These are phyloP conservation scores for Chaetorhynchus papuensis DNA, from an alignment of 2,113 vertebrate genomes.

Conservation along the genomic window DNA sequence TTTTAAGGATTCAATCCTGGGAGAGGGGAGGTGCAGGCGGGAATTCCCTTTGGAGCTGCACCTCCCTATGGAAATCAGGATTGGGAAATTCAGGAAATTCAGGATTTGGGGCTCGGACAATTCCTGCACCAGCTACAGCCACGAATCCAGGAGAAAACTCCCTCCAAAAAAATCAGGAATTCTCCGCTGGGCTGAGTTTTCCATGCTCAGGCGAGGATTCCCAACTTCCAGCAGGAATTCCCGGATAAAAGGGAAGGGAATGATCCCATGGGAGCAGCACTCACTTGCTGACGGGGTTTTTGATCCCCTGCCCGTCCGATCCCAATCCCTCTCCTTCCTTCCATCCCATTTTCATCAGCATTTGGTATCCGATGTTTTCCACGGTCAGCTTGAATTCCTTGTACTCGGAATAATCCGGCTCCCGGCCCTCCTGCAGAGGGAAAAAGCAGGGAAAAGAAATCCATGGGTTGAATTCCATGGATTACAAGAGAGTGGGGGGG, in stretches of 20 bases:
- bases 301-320: conserved; percentile 90
- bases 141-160: neutral
- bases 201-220: neutral
- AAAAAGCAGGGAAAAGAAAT: neutral
- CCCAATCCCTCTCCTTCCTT: conserved; percentile 96
- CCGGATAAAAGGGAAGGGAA: neutral
- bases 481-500: no score
- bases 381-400: conserved; percentile 98
- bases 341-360: conserved; percentile 99
- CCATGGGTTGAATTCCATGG: conserved; percentile 17
- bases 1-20: neutral
- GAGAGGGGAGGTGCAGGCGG: neutral
- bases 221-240: neutral
- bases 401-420: conserved; percentile 96
- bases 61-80: neutral
- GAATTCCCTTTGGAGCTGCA: neutral
- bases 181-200: neutral
- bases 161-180: neutral
- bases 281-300: conserved; percentile 91
- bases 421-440: conserved; percentile 86
- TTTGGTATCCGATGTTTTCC: conserved; percentile 97
- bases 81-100: neutral
- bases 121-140: neutral
- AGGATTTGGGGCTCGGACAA: no score
- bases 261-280: neutral